phyloP scores from a whole-genome alignment of 2,113 vertebrate species.

The Grus americana region DNA sequence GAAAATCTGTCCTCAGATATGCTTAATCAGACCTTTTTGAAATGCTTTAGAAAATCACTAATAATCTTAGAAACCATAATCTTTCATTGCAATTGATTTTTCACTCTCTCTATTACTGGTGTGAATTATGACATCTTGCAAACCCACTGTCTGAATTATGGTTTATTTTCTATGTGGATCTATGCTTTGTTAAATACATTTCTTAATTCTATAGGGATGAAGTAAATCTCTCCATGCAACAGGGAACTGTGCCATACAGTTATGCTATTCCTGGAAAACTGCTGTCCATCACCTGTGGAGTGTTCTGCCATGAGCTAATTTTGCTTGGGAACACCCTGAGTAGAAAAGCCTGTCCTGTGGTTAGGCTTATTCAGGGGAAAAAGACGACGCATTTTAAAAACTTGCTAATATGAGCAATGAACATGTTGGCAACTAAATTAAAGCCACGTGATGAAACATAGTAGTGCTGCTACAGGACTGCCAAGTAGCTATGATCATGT shows the following conservation, averaged over 20 bases:
- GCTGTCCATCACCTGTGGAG: not conserved
- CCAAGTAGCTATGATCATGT: not conserved
- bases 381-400: not conserved
- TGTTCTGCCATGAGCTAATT: not conserved
- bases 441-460: not conserved
- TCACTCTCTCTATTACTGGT: not conserved
- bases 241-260: not conserved
- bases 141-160: not conserved
- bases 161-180: not conserved
- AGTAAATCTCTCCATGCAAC: not conserved
- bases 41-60: not conserved
- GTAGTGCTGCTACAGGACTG: not conserved
- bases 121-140: not conserved
- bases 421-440: not conserved
- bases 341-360: not conserved
- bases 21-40: not conserved
- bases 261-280: not conserved
- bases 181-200: not conserved
- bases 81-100: not conserved
- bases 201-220: not conserved
- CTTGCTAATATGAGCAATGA: not conserved
- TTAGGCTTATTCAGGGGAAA: not conserved
- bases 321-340: not conserved
- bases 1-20: not conserved
- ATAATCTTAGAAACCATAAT: not conserved